These are phyloP conservation scores for Anoplopoma fimbria DNA, from an alignment of 2,113 vertebrate genomes.

Conservation along the genomic window DNA sequence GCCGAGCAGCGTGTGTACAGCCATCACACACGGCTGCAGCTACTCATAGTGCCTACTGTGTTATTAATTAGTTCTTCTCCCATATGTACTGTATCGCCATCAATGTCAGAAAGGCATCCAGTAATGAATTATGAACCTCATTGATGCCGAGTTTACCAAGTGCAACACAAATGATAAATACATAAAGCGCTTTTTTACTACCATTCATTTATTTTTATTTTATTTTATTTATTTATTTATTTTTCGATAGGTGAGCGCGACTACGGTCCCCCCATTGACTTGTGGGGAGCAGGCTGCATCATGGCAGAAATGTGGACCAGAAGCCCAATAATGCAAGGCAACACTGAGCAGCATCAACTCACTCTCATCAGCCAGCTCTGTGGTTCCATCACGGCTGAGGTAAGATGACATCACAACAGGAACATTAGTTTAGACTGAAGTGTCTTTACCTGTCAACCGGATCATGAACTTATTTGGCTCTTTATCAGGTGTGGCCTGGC, in stretches of 20 bases:
- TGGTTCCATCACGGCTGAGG: conserved; percentile 95
- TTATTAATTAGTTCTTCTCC: not conserved
- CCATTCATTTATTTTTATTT: too few species aligned
- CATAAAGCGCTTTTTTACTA: too few species aligned
- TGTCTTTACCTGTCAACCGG: not conserved
- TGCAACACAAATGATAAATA: not conserved
- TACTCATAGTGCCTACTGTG: not conserved
- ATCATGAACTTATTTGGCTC: not conserved
- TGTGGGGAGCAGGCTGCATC: conserved; percentile 98
- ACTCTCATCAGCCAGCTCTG: conserved; percentile 99
- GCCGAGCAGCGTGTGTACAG: not conserved
- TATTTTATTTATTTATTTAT: not conserved
- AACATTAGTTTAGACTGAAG: not conserved
- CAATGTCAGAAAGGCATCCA: not conserved
- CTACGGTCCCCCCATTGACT: conserved; percentile 97
- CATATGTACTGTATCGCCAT: not conserved
- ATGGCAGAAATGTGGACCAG: conserved; percentile 99
- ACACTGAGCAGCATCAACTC: conserved; percentile 98
- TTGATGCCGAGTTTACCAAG: not conserved
- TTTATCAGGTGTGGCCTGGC: conserved; percentile 90
- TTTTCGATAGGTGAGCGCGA: conserved; percentile 91
- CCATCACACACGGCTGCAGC: not conserved
- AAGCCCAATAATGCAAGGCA: conserved; percentile 99
- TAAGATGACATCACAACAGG: conserved; percentile 30
- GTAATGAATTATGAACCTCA: not conserved